Percentiles rank a stretch among this genome's conserved stretches.
phyloP scores from a whole-genome alignment of 2,888 invertebrate genomes.

The Ophion slaviceki region DNA sequence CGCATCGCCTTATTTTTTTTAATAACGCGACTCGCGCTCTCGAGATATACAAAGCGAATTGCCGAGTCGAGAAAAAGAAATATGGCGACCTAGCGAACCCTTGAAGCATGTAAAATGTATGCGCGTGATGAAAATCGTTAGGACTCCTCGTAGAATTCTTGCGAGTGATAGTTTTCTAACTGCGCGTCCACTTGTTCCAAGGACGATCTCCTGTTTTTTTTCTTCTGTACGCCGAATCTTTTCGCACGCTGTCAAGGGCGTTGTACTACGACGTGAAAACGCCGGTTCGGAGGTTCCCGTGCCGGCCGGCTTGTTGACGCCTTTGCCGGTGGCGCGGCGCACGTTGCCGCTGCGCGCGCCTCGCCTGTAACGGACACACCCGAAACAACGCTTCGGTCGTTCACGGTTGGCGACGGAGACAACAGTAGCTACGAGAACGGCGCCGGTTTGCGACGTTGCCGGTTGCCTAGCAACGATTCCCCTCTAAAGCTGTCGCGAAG shows the following conservation, averaged over 20 bases:
- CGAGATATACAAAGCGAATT: too few relatives aligned
- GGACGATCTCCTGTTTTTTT: neutral
- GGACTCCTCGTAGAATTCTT: too few relatives aligned
- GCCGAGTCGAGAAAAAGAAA: too few relatives aligned
- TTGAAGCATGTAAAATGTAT: too few relatives aligned
- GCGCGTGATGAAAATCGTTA: too few relatives aligned
- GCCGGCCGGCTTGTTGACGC: slow-evolving; percentile 63
- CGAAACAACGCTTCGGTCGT: slow-evolving; percentile 56
- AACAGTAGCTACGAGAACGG: slow-evolving; percentile 67
- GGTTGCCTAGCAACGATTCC: slow-evolving; percentile 74
- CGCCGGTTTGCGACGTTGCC: slow-evolving; percentile 72
- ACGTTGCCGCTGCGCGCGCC: slow-evolving; percentile 37
- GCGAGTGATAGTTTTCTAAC: neutral
- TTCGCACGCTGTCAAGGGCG: slow-evolving; percentile 56
- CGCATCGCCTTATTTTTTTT: too few relatives aligned
- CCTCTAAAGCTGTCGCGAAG: slow-evolving; percentile 84
- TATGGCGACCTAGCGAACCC: too few relatives aligned
- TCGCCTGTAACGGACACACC: slow-evolving; percentile 54
- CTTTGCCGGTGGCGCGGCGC: neutral
- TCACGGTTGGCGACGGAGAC: slow-evolving; percentile 49
- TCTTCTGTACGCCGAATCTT: neutral
- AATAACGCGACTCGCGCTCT: too few relatives aligned
- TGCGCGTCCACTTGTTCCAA: neutral
- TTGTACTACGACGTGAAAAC: slow-evolving; percentile 47
- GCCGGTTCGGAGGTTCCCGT: slow-evolving; percentile 46